These are phyloP conservation scores for Osmerus mordax DNA, from an alignment of 2,113 vertebrate species.

Conservation along the genomic window DNA sequence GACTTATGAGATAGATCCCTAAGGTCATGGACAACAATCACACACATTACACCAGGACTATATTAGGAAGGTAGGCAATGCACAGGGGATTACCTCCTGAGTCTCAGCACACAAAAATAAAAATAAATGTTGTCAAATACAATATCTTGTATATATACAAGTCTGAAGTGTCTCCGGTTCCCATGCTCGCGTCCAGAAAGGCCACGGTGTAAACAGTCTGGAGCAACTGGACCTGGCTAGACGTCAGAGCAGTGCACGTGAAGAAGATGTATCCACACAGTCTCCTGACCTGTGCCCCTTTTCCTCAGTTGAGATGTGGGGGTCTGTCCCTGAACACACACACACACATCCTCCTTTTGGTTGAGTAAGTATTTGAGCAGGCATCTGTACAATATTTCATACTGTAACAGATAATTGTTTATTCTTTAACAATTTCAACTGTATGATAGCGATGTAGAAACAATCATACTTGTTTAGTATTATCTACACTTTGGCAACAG, in stretches of 20 bases:
- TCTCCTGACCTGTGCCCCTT: background rate
- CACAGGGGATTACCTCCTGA: background rate
- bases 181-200: too few relatives aligned
- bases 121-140: constrained; percentile 6
- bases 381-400: background rate
- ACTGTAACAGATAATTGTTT: background rate
- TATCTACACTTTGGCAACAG: too few relatives aligned
- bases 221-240: too few relatives aligned
- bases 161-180: too few relatives aligned
- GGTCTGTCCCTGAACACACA: background rate
- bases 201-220: too few relatives aligned
- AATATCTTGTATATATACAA: background rate
- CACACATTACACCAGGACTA: background rate
- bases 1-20: background rate
- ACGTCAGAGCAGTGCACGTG: background rate
- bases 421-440: background rate
- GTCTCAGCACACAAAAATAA: background rate
- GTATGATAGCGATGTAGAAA: too few relatives aligned
- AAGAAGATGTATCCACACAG: background rate
- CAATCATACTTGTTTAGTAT: too few relatives aligned
- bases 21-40: background rate
- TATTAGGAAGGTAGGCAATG: background rate
- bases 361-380: background rate
- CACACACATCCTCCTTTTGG: background rate
- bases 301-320: background rate